phyloP scores from a whole-genome alignment of 2,113 vertebrate species.

The Megaceryle torquata region DNA sequence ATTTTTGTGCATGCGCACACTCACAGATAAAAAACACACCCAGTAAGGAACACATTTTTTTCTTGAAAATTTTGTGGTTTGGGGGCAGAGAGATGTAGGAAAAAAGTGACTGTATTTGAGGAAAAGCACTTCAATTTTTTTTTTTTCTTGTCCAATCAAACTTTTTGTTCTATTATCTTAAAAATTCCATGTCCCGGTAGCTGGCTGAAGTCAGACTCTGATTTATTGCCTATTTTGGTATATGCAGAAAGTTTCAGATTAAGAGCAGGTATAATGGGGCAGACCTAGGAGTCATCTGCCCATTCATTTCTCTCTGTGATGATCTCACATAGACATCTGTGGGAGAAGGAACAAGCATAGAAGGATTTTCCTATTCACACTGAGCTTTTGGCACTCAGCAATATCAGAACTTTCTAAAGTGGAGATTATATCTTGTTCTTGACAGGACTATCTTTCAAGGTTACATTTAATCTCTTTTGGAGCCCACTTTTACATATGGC shows the following conservation, averaged over 20 bases:
- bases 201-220: not conserved
- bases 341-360: not conserved
- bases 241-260: not conserved
- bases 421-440: not conserved
- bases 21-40: not conserved
- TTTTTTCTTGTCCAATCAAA: not conserved
- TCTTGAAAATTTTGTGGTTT: not conserved
- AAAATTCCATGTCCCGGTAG: not conserved
- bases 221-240: not conserved
- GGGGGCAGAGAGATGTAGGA: fast-evolving
- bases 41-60: fast-evolving
- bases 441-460: not conserved
- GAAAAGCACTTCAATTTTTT: fast-evolving
- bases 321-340: not conserved
- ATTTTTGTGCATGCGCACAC: not conserved
- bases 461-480: not conserved
- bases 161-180: not conserved
- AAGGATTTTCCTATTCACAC: not conserved
- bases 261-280: not conserved
- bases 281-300: not conserved
- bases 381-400: not conserved
- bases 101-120: not conserved
- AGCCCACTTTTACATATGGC: not conserved
- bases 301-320: not conserved
- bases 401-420: not conserved